Conservation (phyloP, 2,113 vertebrate species). For the Phrynocephalus versicolor region DNA sequence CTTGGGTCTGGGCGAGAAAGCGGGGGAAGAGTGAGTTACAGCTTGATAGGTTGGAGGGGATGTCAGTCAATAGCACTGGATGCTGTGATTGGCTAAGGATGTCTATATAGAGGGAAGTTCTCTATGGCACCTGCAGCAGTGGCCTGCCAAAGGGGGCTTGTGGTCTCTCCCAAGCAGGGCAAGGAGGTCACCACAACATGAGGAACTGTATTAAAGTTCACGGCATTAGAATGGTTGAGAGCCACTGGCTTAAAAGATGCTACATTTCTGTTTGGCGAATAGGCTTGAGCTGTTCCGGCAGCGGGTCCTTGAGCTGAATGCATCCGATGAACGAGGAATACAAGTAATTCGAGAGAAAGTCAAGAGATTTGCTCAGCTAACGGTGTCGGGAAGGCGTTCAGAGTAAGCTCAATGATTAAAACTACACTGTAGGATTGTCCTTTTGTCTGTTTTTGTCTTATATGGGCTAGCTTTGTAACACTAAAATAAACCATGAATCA, state of each 20-base stretch:
- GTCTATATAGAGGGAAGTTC: no score
- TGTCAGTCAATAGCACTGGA: no score
- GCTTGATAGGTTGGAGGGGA: no score
- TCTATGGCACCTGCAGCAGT: no score
- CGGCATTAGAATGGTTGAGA: no score
- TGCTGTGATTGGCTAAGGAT: no score
- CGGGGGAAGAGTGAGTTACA: no score
- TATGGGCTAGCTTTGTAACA: slow-evolving; percentile 25
- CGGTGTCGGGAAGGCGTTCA: slow-evolving; percentile 85
- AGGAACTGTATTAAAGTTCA: no score
- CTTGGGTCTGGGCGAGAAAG: no score
- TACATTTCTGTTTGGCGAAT: slow-evolving; percentile 34
- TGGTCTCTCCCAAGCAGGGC: no score
- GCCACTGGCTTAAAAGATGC: background rate
- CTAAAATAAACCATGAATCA: slow-evolving; percentile 35
- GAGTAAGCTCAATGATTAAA: slow-evolving; percentile 83
- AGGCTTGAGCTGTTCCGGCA: slow-evolving; percentile 90
- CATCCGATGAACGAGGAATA: slow-evolving; percentile 96
- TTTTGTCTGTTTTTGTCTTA: slow-evolving; percentile 5
- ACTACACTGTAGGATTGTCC: background rate
- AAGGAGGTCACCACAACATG: no score
- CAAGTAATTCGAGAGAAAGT: slow-evolving; percentile 96
- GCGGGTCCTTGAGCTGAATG: slow-evolving; percentile 95
- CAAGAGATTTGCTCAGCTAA: slow-evolving; percentile 94
- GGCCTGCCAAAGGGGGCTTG: no score